Percentiles rank a stretch among this genome's conserved stretches.
These are phyloP conservation scores for Drosophila anomalata DNA, from an alignment of 2,888 invertebrate species.

Conservation along the genomic window DNA sequence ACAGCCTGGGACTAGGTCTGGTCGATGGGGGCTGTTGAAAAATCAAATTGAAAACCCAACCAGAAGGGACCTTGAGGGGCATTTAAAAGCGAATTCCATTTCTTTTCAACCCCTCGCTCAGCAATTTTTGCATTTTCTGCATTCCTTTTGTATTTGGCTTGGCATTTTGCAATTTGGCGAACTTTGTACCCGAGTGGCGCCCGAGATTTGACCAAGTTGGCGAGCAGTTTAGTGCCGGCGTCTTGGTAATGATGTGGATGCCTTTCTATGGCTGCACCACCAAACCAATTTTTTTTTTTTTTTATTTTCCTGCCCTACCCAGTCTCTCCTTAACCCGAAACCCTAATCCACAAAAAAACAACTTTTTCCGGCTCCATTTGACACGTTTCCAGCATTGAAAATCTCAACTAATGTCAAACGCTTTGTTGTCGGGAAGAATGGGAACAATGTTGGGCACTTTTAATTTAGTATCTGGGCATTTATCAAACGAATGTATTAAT, in stretches of 20 bases:
- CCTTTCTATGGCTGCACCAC: conserved; percentile 67
- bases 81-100: conserved; percentile 47
- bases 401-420: conserved; percentile 72
- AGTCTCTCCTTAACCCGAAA: neutral
- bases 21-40: neutral
- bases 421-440: conserved; percentile 59
- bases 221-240: conserved; percentile 37
- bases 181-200: conserved; percentile 52
- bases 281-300: conserved; percentile 23
- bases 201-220: conserved; percentile 46
- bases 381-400: conserved; percentile 66
- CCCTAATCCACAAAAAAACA: neutral
- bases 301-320: conserved; percentile 3
- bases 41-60: conserved; percentile 47
- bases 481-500: conserved; percentile 56
- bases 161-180: conserved; percentile 35
- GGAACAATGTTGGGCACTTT: conserved; percentile 46
- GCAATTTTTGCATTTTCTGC: conserved; percentile 33
- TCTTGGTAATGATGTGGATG: conserved; percentile 48
- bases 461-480: conserved; percentile 68
- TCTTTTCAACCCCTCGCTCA: conserved; percentile 36
- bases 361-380: conserved; percentile 26
- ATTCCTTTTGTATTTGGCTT: conserved; percentile 29
- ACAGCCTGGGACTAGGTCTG: neutral
- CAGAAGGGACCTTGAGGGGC: conserved; percentile 58